A percentile compares a stretch with the other conserved stretches of the same genome.
phyloP scores from a whole-genome alignment of 2,888 invertebrate species.

The Congeria kusceri region DNA sequence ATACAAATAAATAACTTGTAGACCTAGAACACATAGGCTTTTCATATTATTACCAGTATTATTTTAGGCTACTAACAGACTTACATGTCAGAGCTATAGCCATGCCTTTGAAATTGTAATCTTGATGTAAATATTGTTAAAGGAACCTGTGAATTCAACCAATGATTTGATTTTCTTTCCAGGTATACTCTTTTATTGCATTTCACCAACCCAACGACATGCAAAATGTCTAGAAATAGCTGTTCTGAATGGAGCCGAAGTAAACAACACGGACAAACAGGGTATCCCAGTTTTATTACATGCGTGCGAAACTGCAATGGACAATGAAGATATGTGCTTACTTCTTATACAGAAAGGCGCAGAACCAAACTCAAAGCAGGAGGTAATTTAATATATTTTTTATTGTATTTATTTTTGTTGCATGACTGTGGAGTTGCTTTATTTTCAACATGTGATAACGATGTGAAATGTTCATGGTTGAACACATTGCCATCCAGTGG shows the following conservation, averaged over 20 bases:
- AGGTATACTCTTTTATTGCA: slow-evolving; percentile 84
- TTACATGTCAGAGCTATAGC: too few species aligned
- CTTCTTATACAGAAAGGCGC: slow-evolving; percentile 82
- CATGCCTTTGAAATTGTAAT: too few species aligned
- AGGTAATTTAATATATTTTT: slow-evolving; percentile 69
- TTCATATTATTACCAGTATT: too few species aligned
- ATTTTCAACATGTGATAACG: too few species aligned
- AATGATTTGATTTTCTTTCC: slow-evolving; percentile 25
- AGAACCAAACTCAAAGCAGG: slow-evolving; percentile 82
- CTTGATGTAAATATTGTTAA: too few species aligned
- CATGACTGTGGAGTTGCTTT: too few species aligned
- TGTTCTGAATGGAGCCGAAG: slow-evolving; percentile 82
- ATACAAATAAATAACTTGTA: too few species aligned
- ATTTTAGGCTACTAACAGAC: too few species aligned
- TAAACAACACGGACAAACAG: slow-evolving; percentile 83
- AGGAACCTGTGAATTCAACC: too few species aligned
- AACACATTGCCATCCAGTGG: too few species aligned
- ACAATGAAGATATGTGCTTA: slow-evolving; percentile 84
- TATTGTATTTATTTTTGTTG: neutral
- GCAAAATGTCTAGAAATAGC: slow-evolving; percentile 83
- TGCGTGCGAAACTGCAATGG: slow-evolving; percentile 84
- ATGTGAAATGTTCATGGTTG: too few species aligned
- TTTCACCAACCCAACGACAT: slow-evolving; percentile 84
- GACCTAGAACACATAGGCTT: too few species aligned
- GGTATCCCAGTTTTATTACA: slow-evolving; percentile 82